A percentile compares a stretch with the other conserved stretches of the same genome.
These are phyloP conservation scores for Nycticebus coucang DNA, from an alignment of 2,113 vertebrate genomes.

Conservation along the genomic window DNA sequence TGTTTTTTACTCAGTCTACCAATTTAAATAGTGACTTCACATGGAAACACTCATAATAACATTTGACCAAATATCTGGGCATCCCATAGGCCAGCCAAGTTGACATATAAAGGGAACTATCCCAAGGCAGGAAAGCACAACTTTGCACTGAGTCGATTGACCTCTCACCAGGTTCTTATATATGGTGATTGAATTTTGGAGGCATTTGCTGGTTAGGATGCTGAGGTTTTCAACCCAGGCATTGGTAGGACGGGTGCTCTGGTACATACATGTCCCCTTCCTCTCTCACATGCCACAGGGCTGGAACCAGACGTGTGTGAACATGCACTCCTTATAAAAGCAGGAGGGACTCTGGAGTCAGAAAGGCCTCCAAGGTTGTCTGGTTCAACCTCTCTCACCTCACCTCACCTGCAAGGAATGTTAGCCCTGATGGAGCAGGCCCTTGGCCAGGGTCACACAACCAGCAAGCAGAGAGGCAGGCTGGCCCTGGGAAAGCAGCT, in stretches of 20 bases:
- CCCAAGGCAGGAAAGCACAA: neutral
- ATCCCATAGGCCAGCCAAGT: neutral
- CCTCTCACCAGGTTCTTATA: neutral
- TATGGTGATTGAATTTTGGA: neutral
- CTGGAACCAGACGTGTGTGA: neutral
- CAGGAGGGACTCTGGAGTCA: neutral
- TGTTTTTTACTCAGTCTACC: neutral
- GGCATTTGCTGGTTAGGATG: neutral
- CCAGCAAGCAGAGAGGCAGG: neutral
- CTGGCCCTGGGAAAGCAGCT: neutral
- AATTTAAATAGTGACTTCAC: neutral
- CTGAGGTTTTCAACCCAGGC: neutral
- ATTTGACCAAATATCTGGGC: neutral
- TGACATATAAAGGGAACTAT: neutral
- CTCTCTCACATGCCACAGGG: neutral
- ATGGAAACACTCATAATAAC: neutral
- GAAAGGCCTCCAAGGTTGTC: neutral
- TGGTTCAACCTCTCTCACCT: neutral
- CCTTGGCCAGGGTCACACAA: neutral
- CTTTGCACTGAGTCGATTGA: neutral
- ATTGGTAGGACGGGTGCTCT: neutral
- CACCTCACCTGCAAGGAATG: neutral
- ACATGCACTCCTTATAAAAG: neutral
- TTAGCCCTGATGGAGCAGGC: neutral
- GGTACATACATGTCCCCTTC: neutral